phyloP scores from a whole-genome alignment of 2,113 vertebrate genomes.

The Vombatus ursinus region DNA sequence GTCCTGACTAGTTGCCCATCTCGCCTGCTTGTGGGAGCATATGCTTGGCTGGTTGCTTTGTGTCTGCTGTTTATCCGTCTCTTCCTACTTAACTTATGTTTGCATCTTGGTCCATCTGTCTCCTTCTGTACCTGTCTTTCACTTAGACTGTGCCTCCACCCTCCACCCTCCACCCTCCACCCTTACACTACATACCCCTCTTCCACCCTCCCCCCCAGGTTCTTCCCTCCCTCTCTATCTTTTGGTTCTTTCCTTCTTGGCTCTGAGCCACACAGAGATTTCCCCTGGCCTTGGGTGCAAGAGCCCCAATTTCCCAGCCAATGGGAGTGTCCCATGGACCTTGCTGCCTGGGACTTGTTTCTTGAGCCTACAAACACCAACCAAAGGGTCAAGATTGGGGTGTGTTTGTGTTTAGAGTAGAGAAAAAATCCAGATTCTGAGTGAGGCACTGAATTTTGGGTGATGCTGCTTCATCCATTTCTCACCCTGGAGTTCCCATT shows the following conservation, averaged over 20 bases:
- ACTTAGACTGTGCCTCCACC: slow-evolving; percentile 20
- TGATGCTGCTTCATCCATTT: not conserved
- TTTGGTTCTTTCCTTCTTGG: slow-evolving; percentile 3
- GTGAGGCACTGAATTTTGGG: not conserved
- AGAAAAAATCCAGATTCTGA: not conserved
- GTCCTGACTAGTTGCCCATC: slow-evolving; percentile 69
- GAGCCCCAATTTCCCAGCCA: not conserved
- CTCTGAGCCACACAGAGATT: fast-evolving
- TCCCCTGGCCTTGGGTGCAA: slow-evolving; percentile 3
- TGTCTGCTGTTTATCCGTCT: slow-evolving; percentile 88
- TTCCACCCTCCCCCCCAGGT: not conserved
- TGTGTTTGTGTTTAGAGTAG: not conserved
- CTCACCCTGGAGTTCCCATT: not conserved
- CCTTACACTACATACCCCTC: slow-evolving; percentile 52
- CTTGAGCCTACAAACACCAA: not conserved
- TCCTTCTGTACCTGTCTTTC: slow-evolving; percentile 74
- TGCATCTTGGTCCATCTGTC: slow-evolving; percentile 85
- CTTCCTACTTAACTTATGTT: slow-evolving; percentile 88
- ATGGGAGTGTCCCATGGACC: not conserved
- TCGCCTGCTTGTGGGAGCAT: slow-evolving; percentile 79
- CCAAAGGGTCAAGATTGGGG: not conserved
- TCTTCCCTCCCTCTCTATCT: not conserved
- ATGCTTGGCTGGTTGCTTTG: slow-evolving; percentile 83
- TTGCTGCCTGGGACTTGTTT: not conserved
- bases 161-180: not conserved